Evolutionary conservation across 2,113 vertebrate genomes (phyloP).

Genomic region (Myotis yumanensis): DNA sequence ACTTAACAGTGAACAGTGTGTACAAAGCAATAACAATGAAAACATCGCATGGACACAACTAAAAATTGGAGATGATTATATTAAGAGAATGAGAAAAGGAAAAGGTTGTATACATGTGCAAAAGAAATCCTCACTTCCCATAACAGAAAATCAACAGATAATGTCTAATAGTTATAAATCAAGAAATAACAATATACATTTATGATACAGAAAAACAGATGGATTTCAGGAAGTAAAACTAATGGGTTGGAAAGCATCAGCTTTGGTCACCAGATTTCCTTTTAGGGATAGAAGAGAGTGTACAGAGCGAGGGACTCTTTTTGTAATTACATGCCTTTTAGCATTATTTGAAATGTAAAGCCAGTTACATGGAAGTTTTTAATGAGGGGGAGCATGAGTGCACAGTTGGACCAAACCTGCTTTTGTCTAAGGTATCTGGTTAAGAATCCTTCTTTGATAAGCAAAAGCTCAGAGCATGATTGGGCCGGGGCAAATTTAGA

Average conservation of each 20-base stretch:
- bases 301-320: not conserved
- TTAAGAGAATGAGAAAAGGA: not conserved
- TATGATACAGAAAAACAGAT: not conserved
- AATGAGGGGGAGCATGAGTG: not conserved
- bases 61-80: not conserved
- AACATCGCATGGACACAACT: not conserved
- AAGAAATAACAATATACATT: not conserved
- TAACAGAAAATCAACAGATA: not conserved
- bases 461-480: not conserved
- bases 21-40: not conserved
- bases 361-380: not conserved
- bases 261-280: not conserved
- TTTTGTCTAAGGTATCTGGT: not conserved
- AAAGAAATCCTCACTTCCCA: not conserved
- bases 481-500: not conserved
- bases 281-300: not conserved
- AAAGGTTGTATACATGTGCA: not conserved
- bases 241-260: not conserved
- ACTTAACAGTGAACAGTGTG: not conserved
- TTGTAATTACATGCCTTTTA: not conserved
- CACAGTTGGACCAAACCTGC: not conserved
- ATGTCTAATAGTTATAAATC: not conserved
- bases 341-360: conserved; percentile 31
- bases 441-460: conserved; percentile 16
- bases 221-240: not conserved